phyloP scores from a whole-genome alignment of 2,888 invertebrate genomes.

The Altica lythri region DNA sequence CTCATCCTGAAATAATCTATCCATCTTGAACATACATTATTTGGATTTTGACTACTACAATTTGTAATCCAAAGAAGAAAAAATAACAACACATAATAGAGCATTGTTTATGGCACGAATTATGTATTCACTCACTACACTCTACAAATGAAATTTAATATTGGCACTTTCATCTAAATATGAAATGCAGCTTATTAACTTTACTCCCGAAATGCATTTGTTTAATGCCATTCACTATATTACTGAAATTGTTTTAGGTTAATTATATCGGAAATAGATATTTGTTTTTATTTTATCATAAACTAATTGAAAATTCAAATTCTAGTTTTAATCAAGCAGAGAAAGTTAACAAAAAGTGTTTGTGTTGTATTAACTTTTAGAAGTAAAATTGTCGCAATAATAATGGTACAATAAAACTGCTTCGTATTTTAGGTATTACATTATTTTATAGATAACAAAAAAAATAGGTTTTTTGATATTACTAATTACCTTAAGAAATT shows the following conservation, averaged over 20 bases:
- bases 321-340: neutral
- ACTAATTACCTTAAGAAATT: no score
- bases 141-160: constrained; percentile 2
- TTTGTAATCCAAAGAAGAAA: neutral
- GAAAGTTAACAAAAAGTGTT: neutral
- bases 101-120: constrained; percentile 13
- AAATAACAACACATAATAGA: neutral
- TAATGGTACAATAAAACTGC: no score
- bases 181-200: neutral
- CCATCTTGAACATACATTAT: constrained; percentile 53
- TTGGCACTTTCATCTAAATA: constrained; percentile 3
- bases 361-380: neutral
- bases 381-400: no score
- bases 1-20: constrained; percentile 52
- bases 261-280: neutral
- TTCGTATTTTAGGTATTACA: no score
- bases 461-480: no score
- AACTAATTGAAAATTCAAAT: neutral
- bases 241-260: neutral
- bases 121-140: neutral
- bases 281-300: neutral
- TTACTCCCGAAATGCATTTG: constrained; percentile 1
- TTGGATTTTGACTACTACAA: constrained; percentile 22
- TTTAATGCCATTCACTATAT: neutral
- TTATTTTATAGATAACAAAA: no score